phyloP scores from a whole-genome alignment of 2,888 invertebrate genomes.

The Dasysyrphus tricinctus region DNA sequence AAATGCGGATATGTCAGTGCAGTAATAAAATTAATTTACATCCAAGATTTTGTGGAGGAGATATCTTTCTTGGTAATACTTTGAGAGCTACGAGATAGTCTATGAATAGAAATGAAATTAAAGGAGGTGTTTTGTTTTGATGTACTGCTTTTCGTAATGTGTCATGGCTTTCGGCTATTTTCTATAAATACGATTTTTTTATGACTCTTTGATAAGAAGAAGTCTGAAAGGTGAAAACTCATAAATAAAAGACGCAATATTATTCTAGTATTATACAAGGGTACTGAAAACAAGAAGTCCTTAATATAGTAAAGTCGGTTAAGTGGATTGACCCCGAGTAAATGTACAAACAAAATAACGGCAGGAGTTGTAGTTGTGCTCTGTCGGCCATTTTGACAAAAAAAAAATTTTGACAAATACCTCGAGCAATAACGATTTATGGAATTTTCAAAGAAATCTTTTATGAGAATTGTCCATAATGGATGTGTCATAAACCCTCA shows the following conservation, averaged over 20 bases:
- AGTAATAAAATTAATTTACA: slow-evolving; percentile 69
- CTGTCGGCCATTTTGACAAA: too few relatives aligned
- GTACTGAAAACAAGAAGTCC: not conserved
- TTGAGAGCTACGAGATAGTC: not conserved
- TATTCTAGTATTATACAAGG: not conserved
- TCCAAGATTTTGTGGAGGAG: slow-evolving; percentile 18
- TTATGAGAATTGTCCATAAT: too few relatives aligned
- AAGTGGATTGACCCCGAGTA: too few relatives aligned
- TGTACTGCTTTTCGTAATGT: not conserved
- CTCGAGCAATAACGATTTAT: too few relatives aligned
- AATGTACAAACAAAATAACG: too few relatives aligned
- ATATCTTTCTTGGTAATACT: not conserved
- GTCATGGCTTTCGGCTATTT: not conserved
- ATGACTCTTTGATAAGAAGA: not conserved
- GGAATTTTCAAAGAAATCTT: too few relatives aligned
- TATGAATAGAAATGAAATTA: not conserved
- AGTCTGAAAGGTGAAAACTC: not conserved
- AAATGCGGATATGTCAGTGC: slow-evolving; percentile 53
- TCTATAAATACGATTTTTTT: not conserved
- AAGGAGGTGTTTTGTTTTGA: not conserved
- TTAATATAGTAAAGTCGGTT: not conserved
- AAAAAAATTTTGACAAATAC: too few relatives aligned
- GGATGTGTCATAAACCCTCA: too few relatives aligned
- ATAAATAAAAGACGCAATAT: not conserved
- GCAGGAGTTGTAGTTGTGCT: too few relatives aligned